Percentiles rank a stretch among this genome's conserved stretches.
These are phyloP conservation scores for Callaeas wilsoni DNA, from an alignment of 2,113 vertebrate species.

Conservation along the genomic window DNA sequence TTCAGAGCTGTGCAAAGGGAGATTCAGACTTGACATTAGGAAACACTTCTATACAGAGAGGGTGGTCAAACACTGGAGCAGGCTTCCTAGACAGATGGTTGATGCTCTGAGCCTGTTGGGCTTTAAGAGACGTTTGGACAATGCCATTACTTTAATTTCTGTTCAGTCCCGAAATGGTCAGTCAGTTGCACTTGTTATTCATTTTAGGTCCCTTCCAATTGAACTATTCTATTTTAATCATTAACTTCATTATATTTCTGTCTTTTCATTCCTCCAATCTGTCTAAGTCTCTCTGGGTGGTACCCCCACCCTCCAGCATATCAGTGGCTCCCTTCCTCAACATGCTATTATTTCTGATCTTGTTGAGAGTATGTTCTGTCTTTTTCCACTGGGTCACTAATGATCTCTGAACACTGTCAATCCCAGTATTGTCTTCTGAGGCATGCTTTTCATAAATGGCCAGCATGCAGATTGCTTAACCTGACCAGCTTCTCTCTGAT, in stretches of 20 bases:
- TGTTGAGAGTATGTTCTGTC: background rate
- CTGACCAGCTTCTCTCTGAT: background rate
- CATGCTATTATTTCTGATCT: background rate
- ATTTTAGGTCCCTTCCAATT: background rate
- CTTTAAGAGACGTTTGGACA: background rate
- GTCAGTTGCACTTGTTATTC: background rate
- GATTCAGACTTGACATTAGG: background rate
- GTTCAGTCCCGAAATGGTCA: background rate
- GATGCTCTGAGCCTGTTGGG: background rate
- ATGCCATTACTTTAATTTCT: background rate
- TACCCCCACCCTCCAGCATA: background rate
- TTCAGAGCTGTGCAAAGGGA: background rate
- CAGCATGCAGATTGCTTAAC: background rate
- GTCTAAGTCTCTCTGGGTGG: background rate
- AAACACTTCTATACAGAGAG: background rate
- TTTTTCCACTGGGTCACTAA: background rate
- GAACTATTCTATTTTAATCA: background rate
- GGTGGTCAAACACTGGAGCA: background rate
- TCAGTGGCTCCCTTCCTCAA: background rate
- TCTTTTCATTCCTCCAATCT: background rate
- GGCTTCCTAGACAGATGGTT: background rate
- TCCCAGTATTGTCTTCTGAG: background rate
- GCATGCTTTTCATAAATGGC: background rate
- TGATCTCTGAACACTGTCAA: background rate
- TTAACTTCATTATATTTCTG: background rate